Percentiles rank a stretch among this genome's conserved stretches.
Conservation (phyloP, 2,797 vertebrate species). For the Hapalemur alaotrensis region DNA sequence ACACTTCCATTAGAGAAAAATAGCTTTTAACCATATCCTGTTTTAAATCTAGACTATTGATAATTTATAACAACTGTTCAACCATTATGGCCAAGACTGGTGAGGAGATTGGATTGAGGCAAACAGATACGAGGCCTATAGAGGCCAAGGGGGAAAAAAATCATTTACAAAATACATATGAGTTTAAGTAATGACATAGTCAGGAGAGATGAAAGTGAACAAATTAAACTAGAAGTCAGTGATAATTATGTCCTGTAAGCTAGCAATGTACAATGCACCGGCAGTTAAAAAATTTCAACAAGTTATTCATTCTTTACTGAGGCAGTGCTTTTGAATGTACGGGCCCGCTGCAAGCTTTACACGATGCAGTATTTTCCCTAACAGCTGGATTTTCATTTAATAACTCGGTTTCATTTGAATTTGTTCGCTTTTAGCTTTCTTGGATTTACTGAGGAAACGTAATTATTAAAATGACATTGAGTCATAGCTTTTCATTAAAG, state of each 20-base stretch:
- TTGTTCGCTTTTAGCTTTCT: neutral
- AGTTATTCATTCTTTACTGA: neutral
- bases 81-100: neutral
- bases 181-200: neutral
- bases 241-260: neutral
- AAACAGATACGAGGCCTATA: neutral
- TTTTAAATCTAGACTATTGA: neutral
- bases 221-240: neutral
- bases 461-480: conserved; percentile 2
- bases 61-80: neutral
- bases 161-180: neutral
- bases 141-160: neutral
- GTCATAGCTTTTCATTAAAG: neutral
- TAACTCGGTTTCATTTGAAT: neutral
- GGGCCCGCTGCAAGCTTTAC: neutral
- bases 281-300: neutral
- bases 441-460: neutral
- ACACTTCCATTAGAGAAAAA: neutral
- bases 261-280: neutral
- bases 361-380: neutral
- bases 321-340: neutral
- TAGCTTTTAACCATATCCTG: neutral
- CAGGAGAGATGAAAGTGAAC: neutral
- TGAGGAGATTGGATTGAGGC: neutral
- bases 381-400: neutral